Conservation (phyloP, 35 echinoderm and acorn worm genomes). For the Antedon bifida region DNA sequence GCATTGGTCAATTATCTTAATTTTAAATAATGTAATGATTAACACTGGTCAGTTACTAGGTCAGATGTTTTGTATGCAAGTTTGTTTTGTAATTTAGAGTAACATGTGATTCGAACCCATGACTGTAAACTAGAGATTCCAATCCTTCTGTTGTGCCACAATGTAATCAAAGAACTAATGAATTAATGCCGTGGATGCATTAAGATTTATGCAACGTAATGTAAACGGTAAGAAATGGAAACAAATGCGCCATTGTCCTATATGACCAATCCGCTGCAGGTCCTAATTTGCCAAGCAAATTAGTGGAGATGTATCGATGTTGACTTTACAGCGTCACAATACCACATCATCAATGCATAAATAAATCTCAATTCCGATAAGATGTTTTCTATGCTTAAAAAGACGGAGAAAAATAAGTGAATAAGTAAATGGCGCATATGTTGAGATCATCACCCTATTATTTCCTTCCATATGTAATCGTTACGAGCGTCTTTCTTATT, state of each 20-base stretch:
- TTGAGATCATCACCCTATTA: neutral
- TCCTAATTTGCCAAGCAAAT: neutral
- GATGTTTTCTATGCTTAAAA: neutral
- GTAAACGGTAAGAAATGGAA: neutral
- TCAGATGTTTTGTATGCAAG: no score
- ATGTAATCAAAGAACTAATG: no score
- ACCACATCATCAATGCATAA: neutral
- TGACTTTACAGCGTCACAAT: neutral
- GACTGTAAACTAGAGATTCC: no score
- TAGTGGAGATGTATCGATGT: neutral
- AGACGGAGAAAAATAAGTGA: neutral
- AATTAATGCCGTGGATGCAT: neutral
- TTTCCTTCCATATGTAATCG: neutral
- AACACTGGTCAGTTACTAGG: no score
- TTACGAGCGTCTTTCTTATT: neutral
- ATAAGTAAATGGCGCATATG: neutral
- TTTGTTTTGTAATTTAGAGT: no score
- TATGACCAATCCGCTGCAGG: neutral
- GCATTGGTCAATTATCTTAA: no score
- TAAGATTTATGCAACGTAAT: neutral
- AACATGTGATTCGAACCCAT: no score
- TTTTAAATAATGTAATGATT: no score
- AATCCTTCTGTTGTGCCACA: no score
- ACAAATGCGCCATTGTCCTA: neutral
- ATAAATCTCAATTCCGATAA: neutral